Percentiles rank a stretch among this genome's conserved stretches.
phyloP scores from a whole-genome alignment of 2,113 vertebrate genomes.

The Ammodytes dubius region DNA sequence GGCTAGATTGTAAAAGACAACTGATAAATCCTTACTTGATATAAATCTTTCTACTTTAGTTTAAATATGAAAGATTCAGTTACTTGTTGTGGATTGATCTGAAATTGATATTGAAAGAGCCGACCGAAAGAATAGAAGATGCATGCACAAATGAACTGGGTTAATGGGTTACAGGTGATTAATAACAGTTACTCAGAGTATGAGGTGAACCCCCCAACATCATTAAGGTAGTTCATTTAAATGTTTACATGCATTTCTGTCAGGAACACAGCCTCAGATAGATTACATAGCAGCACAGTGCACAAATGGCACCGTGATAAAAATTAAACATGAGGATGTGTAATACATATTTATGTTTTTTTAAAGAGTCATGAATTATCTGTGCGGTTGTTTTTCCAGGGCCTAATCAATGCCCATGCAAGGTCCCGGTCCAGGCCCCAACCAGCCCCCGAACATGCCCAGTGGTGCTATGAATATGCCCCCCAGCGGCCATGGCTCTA shows the following conservation, averaged over 20 bases:
- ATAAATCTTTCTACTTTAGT: not conserved
- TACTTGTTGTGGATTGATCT: not conserved
- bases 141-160: not conserved
- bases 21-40: not conserved
- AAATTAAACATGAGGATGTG: not conserved
- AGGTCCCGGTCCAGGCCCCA: slow-evolving; percentile 96
- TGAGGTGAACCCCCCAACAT: not conserved
- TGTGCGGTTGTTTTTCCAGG: slow-evolving; percentile 84
- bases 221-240: not conserved
- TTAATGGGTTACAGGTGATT: not conserved
- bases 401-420: slow-evolving; percentile 99
- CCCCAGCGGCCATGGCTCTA: slow-evolving; percentile 94
- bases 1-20: not conserved
- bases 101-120: not conserved
- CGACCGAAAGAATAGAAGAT: not conserved
- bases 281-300: not conserved
- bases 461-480: slow-evolving; percentile 96
- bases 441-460: slow-evolving; percentile 94
- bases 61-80: not conserved
- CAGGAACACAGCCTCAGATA: too few species aligned
- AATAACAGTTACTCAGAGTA: not conserved
- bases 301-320: not conserved
- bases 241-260: not conserved
- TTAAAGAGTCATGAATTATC: slow-evolving; percentile 1
- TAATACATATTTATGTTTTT: not conserved